A percentile compares a stretch with the other conserved stretches of the same genome.
Evolutionary conservation across 2,797 vertebrate genomes (phyloP).

Genomic region (Erithacus rubecula): DNA sequence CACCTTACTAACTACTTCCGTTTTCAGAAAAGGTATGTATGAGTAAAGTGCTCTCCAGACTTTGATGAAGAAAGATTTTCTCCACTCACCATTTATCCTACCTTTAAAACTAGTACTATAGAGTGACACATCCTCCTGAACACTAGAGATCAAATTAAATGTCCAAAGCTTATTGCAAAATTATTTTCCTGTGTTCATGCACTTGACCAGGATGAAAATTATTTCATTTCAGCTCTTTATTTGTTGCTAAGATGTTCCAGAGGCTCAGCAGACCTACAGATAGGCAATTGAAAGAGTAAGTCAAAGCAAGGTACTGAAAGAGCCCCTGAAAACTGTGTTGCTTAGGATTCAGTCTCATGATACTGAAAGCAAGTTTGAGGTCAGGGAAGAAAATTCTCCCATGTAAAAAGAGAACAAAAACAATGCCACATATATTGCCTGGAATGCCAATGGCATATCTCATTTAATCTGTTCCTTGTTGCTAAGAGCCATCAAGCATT

Average conservation of each 20-base stretch:
- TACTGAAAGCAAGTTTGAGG: neutral
- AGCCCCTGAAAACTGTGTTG: neutral
- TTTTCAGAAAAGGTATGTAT: neutral
- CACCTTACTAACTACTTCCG: neutral
- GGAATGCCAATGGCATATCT: neutral
- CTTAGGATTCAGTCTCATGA: neutral
- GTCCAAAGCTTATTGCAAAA: neutral
- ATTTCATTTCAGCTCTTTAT: neutral
- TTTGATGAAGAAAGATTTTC: neutral
- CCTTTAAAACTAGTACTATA: neutral
- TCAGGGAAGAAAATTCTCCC: neutral
- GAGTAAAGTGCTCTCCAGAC: neutral
- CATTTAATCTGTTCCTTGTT: neutral
- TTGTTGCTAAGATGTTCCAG: neutral
- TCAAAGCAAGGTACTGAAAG: neutral
- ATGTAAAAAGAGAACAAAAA: neutral
- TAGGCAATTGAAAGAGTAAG: neutral
- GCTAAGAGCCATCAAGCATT: neutral
- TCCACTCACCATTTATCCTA: neutral
- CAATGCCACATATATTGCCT: accelerated
- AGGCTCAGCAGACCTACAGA: neutral
- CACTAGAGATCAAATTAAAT: neutral
- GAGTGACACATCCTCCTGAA: neutral
- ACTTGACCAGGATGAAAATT: neutral
- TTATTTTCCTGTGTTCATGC: neutral